These are phyloP conservation scores for Caenorhabditis remanei DNA, from an alignment of 1,140 invertebrate genomes.

Conservation along the genomic window DNA sequence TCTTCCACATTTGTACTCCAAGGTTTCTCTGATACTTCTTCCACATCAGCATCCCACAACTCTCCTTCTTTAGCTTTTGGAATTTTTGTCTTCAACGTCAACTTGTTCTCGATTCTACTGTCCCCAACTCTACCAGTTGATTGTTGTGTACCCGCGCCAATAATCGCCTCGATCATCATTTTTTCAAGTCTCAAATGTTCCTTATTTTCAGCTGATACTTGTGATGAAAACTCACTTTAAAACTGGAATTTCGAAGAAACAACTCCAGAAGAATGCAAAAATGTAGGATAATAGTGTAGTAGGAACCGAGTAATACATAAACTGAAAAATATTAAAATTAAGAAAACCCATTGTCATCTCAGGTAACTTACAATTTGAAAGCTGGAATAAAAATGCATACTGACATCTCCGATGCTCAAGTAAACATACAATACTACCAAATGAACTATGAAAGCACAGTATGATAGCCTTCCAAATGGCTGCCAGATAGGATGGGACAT, in stretches of 20 bases:
- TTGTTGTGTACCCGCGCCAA: not conserved
- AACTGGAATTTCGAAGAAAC: slow-evolving; percentile 38
- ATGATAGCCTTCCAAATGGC: slow-evolving; percentile 62
- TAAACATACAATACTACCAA: slow-evolving; percentile 35
- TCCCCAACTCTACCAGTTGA: not conserved
- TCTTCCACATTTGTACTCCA: too few relatives aligned
- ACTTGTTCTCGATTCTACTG: not conserved
- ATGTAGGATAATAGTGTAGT: slow-evolving; percentile 19
- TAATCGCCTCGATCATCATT: not conserved
- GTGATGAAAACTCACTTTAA: not conserved
- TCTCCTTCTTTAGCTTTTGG: not conserved
- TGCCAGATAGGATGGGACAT: slow-evolving; percentile 61
- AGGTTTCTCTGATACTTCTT: not conserved
- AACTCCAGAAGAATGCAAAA: slow-evolving; percentile 43
- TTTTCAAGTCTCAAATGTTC: not conserved
- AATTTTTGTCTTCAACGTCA: not conserved
- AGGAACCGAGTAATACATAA: slow-evolving; percentile 18
- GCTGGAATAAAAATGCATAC: not conserved
- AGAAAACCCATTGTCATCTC: not conserved
- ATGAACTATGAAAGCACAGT: slow-evolving; percentile 62
- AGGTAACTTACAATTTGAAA: not conserved
- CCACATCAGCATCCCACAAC: not conserved
- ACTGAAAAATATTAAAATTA: not conserved
- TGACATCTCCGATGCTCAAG: slow-evolving; percentile 5
- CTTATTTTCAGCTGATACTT: not conserved